Percentiles rank a stretch among this genome's conserved stretches.
Evolutionary conservation across 2,113 vertebrate species (phyloP).

Genomic region (Fulmarus glacialis): DNA sequence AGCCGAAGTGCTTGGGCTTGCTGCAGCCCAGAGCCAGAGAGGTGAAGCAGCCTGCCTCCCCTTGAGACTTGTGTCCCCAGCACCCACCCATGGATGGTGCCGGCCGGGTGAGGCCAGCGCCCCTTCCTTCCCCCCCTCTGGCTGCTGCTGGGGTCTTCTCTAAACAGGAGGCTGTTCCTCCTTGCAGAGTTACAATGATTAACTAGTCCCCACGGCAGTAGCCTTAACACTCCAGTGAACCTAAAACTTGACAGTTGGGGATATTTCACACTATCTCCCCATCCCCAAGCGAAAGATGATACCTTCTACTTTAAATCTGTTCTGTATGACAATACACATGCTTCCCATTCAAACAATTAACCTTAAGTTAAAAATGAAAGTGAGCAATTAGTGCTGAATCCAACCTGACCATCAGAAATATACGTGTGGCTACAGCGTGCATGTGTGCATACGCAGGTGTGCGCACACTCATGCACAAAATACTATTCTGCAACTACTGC

Average conservation of each 20-base stretch:
- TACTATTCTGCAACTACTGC: fast-evolving
- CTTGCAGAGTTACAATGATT: not conserved
- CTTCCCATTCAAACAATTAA: not conserved
- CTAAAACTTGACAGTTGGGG: fast-evolving
- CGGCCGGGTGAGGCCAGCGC: not conserved
- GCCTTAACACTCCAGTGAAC: not conserved
- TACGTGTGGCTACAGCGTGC: not conserved
- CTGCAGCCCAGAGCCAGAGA: no score
- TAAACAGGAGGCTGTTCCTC: fast-evolving
- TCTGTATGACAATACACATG: not conserved
- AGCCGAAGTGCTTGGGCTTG: not conserved
- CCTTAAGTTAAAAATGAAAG: not conserved
- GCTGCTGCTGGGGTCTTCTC: not conserved
- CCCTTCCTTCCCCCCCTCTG: no score
- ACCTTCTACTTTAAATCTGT: not conserved
- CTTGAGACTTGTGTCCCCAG: not conserved
- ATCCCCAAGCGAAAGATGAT: fast-evolving
- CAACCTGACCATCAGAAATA: not conserved
- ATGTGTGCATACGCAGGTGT: no score
- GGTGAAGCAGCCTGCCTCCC: not conserved
- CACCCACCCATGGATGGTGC: fast-evolving
- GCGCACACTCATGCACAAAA: not conserved
- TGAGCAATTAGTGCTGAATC: not conserved
- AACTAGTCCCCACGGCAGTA: fast-evolving
- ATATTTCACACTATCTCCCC: not conserved